Percentiles rank a stretch among this genome's conserved stretches.
Evolutionary conservation across 2,113 vertebrate genomes (phyloP).

Genomic region (Lutjanus erythropterus): DNA sequence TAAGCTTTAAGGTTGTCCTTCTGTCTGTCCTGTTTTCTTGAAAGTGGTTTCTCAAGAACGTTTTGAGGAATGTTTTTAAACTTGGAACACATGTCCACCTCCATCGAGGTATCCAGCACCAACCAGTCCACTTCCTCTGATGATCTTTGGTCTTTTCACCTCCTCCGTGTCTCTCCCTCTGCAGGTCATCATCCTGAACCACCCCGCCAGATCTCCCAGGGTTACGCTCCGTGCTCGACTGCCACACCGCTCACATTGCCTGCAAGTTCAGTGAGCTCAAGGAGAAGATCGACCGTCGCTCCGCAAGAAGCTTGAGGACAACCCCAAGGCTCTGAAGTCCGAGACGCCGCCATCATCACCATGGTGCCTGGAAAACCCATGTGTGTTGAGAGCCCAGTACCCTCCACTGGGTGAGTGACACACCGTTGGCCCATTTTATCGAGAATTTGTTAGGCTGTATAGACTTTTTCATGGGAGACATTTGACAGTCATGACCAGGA

Average conservation of each 20-base stretch:
- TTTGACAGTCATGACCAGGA: too few species aligned
- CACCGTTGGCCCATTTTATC: neutral
- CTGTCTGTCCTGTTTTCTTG: too few species aligned
- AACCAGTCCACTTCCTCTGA: too few species aligned
- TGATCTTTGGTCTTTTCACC: neutral
- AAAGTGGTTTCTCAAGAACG: too few species aligned
- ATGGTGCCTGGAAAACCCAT: constrained; percentile 86
- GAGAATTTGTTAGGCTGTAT: neutral
- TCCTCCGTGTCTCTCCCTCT: neutral
- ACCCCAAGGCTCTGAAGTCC: constrained; percentile 85
- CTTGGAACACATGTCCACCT: too few species aligned
- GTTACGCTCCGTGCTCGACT: constrained; percentile 87
- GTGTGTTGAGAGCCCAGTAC: constrained; percentile 85
- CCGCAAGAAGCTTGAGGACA: constrained; percentile 87
- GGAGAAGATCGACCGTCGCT: constrained; percentile 86
- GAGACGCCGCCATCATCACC: constrained; percentile 85
- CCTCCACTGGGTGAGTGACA: constrained; percentile 84
- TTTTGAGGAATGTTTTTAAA: too few species aligned
- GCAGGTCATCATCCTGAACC: constrained; percentile 89
- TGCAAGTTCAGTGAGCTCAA: constrained; percentile 87
- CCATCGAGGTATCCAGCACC: too few species aligned
- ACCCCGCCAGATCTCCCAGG: constrained; percentile 83
- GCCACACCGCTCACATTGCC: constrained; percentile 86
- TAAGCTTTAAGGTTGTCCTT: too few species aligned
- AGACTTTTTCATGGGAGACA: neutral